These are phyloP conservation scores for Daktulosphaira vitifoliae DNA, from an alignment of 1,140 invertebrate species.

Conservation along the genomic window DNA sequence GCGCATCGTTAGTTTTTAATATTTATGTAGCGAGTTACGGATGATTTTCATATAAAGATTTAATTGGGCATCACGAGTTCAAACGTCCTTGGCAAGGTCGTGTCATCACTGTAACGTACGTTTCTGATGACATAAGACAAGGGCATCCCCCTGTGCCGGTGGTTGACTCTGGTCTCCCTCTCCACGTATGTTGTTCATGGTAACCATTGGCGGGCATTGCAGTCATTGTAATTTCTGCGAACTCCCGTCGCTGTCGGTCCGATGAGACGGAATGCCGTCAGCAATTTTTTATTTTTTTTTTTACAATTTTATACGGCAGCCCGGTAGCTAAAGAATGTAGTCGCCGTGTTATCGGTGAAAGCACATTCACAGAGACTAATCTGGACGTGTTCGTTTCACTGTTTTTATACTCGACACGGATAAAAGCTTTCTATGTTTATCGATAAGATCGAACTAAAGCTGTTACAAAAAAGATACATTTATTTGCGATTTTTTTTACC, in stretches of 20 bases:
- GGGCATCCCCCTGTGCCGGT: neutral
- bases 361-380: neutral
- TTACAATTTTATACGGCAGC: too few relatives aligned
- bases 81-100: conserved; percentile 29
- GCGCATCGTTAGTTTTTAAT: too few relatives aligned
- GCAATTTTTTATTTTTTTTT: too few relatives aligned
- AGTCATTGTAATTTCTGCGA: neutral
- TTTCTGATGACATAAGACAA: neutral
- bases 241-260: neutral
- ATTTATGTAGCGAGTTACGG: too few relatives aligned
- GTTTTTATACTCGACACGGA: neutral
- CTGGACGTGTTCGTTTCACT: neutral
- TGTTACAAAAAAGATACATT: too few relatives aligned
- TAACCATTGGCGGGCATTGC: too few relatives aligned
- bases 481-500: too few relatives aligned
- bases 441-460: too few relatives aligned
- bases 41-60: too few relatives aligned
- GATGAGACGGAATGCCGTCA: conserved; percentile 4
- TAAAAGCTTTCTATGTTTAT: too few relatives aligned
- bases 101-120: neutral
- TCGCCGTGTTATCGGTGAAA: conserved; percentile 7
- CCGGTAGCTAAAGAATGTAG: conserved; percentile 6
- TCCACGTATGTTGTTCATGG: too few relatives aligned
- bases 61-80: neutral
- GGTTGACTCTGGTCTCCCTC: neutral